These are phyloP conservation scores for Pseudocheirus occidentalis DNA, from an alignment of 2,797 vertebrate species.

Conservation along the genomic window DNA sequence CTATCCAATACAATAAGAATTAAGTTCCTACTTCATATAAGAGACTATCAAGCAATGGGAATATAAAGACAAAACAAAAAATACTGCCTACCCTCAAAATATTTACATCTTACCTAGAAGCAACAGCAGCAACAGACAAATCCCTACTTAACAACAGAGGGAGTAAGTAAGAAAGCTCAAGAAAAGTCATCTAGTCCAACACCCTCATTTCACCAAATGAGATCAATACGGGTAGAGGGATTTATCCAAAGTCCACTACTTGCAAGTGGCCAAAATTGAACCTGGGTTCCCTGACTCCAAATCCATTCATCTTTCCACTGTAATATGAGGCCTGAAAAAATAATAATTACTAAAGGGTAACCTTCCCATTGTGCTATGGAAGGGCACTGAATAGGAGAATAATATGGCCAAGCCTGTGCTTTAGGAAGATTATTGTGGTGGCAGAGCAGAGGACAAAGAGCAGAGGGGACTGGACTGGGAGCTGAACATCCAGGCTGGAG, in stretches of 20 bases:
- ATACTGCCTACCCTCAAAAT: background rate
- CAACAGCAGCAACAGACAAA: background rate
- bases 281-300: background rate
- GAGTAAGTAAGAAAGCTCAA: background rate
- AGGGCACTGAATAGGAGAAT: background rate
- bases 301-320: background rate
- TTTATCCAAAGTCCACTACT: background rate
- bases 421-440: background rate
- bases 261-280: background rate
- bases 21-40: no score
- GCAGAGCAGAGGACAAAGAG: background rate
- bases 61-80: background rate
- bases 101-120: background rate
- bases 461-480: background rate
- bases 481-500: background rate
- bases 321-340: background rate
- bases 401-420: background rate
- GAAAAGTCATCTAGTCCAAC: background rate
- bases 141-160: background rate
- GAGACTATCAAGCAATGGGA: background rate
- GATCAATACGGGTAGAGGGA: background rate
- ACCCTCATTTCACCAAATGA: background rate
- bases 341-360: background rate
- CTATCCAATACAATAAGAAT: background rate
- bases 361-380: background rate